A percentile compares a stretch with the other conserved stretches of the same genome.
These are phyloP conservation scores for Nicator chloris DNA, from an alignment of 2,113 vertebrate genomes.

Conservation along the genomic window DNA sequence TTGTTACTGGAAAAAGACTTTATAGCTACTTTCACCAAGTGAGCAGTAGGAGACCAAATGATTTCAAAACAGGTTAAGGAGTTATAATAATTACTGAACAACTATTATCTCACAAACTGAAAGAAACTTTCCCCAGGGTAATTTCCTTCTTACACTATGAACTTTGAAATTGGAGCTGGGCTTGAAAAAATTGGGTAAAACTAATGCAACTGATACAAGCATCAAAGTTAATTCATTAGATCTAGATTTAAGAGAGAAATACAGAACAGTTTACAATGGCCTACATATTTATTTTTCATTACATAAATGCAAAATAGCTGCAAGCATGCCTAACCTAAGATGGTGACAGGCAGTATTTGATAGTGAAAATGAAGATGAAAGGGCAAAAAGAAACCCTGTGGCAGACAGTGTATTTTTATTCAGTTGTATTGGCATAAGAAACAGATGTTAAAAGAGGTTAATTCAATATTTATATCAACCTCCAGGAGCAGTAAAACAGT, in stretches of 20 bases:
- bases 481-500: neutral
- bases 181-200: neutral
- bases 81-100: neutral
- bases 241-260: neutral
- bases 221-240: neutral
- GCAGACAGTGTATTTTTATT: neutral
- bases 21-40: neutral
- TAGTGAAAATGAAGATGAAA: neutral
- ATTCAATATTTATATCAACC: constrained; percentile 4
- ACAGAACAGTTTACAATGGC: neutral
- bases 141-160: neutral
- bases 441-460: neutral
- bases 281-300: neutral
- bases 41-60: neutral
- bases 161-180: neutral
- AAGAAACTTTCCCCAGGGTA: neutral
- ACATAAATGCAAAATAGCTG: neutral
- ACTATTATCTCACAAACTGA: neutral
- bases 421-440: neutral
- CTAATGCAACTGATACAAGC: neutral
- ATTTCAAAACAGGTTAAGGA: constrained; percentile 14
- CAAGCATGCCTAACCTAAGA: neutral
- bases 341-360: neutral
- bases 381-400: neutral
- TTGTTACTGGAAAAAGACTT: neutral